Percentiles rank a stretch among this genome's conserved stretches.
Evolutionary conservation across 2,797 vertebrate genomes (phyloP).

Genomic region (Heliangelus exortis): DNA sequence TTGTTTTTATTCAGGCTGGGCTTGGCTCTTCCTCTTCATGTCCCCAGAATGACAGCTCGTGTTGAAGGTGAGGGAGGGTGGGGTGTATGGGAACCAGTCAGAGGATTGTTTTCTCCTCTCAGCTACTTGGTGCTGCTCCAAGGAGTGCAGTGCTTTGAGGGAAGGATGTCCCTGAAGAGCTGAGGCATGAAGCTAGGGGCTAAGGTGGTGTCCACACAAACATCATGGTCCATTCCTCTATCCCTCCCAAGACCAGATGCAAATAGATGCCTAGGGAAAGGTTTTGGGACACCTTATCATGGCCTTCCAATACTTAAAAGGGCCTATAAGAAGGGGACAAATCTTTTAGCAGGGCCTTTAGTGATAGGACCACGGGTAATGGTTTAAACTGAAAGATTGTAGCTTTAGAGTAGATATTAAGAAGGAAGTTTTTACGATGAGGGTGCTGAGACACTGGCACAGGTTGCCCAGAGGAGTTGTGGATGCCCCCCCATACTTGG

Average conservation of each 20-base stretch:
- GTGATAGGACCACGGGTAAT: too few species aligned
- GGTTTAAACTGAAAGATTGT: too few species aligned
- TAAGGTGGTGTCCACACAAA: not conserved
- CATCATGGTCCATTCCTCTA: fast-evolving
- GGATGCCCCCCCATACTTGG: too few species aligned
- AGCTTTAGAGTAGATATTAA: too few species aligned
- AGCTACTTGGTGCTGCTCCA: conserved; percentile 3
- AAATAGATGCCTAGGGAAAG: not conserved
- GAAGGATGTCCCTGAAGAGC: not conserved
- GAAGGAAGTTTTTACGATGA: too few species aligned
- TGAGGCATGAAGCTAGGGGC: not conserved
- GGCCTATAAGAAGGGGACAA: too few species aligned
- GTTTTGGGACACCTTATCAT: too few species aligned
- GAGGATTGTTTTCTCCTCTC: not conserved
- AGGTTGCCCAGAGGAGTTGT: too few species aligned
- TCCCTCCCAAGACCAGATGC: not conserved
- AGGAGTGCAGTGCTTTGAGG: not conserved
- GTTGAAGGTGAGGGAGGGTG: conserved; percentile 41
- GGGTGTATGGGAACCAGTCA: not conserved
- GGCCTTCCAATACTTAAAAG: too few species aligned
- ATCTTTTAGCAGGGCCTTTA: too few species aligned
- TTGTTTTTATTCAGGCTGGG: not conserved
- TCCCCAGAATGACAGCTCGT: not conserved
- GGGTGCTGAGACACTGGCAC: too few species aligned
- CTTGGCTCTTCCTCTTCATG: conserved; percentile 17